Conservation (phyloP, 2,113 vertebrate species). For the Fulica atra region DNA sequence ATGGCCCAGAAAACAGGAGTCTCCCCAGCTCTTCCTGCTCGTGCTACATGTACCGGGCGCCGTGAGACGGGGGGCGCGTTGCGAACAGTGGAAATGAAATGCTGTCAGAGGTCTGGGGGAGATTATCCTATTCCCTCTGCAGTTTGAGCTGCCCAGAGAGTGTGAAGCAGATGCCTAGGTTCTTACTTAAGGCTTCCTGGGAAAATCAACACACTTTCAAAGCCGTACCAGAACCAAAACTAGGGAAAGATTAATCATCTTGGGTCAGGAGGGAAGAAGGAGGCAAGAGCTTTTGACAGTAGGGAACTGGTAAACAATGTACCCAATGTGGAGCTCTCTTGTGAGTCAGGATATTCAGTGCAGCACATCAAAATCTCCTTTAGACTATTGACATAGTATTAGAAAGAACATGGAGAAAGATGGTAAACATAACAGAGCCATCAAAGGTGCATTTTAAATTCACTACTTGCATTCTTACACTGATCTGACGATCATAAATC, state of each 20-base stretch:
- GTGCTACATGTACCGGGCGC: not conserved
- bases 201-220: not conserved
- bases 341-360: not conserved
- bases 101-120: not conserved
- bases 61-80: fast-evolving
- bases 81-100: not conserved
- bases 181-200: not conserved
- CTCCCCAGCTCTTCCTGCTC: constrained; percentile 1
- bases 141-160: not conserved
- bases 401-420: not conserved
- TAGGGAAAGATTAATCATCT: not conserved
- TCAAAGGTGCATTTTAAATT: not conserved
- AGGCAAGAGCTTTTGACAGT: not conserved
- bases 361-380: not conserved
- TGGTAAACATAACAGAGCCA: not conserved
- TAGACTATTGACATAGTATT: not conserved
- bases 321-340: not conserved
- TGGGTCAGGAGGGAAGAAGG: not conserved
- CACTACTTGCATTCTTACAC: not conserved
- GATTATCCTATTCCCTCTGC: not conserved
- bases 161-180: not conserved
- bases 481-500: not conserved
- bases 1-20: constrained; percentile 12
- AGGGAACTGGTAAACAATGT: not conserved
- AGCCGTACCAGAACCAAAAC: not conserved